Conservation (phyloP, 2,113 vertebrate genomes). For the Pteruthius melanotis region DNA sequence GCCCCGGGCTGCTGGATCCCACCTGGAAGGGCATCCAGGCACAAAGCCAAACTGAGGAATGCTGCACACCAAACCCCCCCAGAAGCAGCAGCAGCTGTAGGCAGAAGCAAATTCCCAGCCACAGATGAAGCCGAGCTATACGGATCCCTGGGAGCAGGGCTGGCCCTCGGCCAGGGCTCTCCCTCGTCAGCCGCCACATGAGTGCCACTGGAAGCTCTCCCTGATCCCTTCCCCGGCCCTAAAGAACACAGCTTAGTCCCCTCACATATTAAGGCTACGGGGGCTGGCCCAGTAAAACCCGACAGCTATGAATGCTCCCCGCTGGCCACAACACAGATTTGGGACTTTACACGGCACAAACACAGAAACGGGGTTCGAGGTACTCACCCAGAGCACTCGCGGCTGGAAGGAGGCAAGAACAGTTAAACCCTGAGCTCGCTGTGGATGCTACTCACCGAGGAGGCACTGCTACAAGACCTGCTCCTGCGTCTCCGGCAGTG, state of each 20-base stretch:
- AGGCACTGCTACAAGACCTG: conserved; percentile 81
- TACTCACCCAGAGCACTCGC: conserved; percentile 74
- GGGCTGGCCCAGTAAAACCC: background rate
- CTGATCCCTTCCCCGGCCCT: background rate
- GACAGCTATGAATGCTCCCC: background rate
- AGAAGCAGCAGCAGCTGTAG: background rate
- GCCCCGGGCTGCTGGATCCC: background rate
- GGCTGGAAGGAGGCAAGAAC: conserved; percentile 55
- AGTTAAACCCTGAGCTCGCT: conserved; percentile 42
- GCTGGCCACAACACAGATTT: background rate
- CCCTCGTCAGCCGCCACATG: background rate
- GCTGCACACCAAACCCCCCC: background rate
- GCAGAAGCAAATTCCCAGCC: background rate
- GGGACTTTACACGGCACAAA: background rate
- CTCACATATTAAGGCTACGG: background rate
- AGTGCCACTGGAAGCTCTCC: background rate
- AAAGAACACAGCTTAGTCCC: background rate
- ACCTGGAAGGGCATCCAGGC: background rate
- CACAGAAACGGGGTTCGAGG: conserved; percentile 1
- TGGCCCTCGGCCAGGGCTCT: background rate
- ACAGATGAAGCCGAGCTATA: accelerated
- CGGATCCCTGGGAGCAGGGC: background rate
- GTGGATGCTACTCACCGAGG: conserved; percentile 81
- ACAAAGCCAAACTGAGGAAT: background rate
- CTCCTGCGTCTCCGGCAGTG: conserved; percentile 73